Conservation (phyloP, 2,888 invertebrate species). For the Plebejus anna region DNA sequence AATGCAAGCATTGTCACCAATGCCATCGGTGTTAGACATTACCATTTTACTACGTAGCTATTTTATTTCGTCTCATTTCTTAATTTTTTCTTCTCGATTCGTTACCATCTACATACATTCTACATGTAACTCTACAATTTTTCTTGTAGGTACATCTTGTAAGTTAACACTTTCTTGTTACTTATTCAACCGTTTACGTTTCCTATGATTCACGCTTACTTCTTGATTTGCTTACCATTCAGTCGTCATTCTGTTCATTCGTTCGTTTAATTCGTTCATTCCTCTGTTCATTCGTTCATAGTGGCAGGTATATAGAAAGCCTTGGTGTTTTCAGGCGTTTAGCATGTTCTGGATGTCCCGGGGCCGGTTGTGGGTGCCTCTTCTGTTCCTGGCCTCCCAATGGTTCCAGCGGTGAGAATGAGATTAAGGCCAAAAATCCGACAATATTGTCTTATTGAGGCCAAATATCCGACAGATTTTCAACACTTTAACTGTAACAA, state of each 20-base stretch:
- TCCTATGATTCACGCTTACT: not conserved
- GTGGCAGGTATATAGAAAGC: not conserved
- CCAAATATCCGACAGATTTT: not conserved
- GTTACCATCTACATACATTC: not conserved
- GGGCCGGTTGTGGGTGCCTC: slow-evolving; percentile 2
- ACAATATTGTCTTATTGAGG: not conserved
- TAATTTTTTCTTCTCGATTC: not conserved
- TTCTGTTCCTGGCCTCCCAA: slow-evolving; percentile 24
- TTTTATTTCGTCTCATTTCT: not conserved
- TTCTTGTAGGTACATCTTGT: not conserved
- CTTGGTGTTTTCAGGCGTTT: slow-evolving; percentile 20
- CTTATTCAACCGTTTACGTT: not conserved
- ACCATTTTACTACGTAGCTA: not conserved
- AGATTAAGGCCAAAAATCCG: not conserved
- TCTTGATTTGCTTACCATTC: not conserved
- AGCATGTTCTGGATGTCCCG: slow-evolving; percentile 17
- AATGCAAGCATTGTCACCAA: not conserved
- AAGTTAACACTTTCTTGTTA: not conserved
- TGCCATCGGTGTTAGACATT: not conserved
- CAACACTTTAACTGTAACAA: no score
- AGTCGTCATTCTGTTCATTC: not conserved
- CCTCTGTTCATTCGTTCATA: not conserved
- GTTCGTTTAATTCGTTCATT: no score
- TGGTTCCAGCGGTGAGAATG: slow-evolving; percentile 26
- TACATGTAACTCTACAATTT: not conserved